A percentile compares a stretch with the other conserved stretches of the same genome.
Evolutionary conservation across 2,797 vertebrate species (phyloP).

Genomic region (Taeniopygia guttata): DNA sequence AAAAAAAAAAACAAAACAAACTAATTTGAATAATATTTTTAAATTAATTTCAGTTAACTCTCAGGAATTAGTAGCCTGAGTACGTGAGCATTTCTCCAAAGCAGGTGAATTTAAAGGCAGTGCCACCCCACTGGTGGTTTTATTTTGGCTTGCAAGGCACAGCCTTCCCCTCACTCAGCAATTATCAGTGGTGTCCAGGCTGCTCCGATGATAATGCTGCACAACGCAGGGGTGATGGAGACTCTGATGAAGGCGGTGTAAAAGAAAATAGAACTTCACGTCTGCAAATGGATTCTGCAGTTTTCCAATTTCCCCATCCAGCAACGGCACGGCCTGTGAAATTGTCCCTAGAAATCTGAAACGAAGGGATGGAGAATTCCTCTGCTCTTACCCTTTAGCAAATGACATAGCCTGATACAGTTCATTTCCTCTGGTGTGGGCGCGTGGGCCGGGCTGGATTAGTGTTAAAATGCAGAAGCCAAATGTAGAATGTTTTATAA

Average conservation of each 20-base stretch:
- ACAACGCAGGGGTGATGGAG: conserved; percentile 74
- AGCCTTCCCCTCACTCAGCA: conserved; percentile 38
- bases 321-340: conserved; percentile 81
- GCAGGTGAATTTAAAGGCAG: conserved; percentile 26
- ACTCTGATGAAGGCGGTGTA: conserved; percentile 75
- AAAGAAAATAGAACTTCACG: conserved; percentile 87
- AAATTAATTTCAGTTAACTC: not conserved
- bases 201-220: conserved; percentile 72
- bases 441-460: conserved; percentile 51
- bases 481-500: conserved; percentile 30
- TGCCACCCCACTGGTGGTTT: not conserved
- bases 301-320: conserved; percentile 85
- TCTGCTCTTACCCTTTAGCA: conserved; percentile 71
- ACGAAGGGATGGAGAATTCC: conserved; percentile 76
- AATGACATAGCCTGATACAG: conserved; percentile 77
- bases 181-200: conserved; percentile 72
- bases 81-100: not conserved
- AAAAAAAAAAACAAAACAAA: not conserved
- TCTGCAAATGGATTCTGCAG: conserved; percentile 86
- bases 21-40: not conserved
- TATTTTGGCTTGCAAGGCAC: conserved; percentile 39
- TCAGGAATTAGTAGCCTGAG: not conserved
- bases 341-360: conserved; percentile 83
- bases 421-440: conserved; percentile 56
- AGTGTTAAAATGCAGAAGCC: conserved; percentile 43